Base-by-base conservation (phyloP, 2,888 invertebrate species). In the Phengaris alcon region DNA sequence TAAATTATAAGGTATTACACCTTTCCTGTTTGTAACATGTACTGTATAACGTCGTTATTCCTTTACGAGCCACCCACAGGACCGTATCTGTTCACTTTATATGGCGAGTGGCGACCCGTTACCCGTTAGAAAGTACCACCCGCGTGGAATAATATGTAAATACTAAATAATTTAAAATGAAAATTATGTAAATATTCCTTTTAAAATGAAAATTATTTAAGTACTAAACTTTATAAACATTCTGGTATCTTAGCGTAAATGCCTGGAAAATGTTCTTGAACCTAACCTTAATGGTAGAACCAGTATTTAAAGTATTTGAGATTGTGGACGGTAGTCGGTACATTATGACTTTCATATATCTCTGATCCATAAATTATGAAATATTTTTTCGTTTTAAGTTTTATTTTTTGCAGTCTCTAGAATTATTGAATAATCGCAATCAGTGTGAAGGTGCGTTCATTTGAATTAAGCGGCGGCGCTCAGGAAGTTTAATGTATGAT, bases 391-490 rank as follows among this genome's bases (percentile, higher is more conserved):
- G 3, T 48, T 48, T 48, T 54, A 12, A 5, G 12, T 8, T 7
- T 54, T 54, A 22, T 54, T 9, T 54, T 54, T 54, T 54, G 54
- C 54, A 13, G 15, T 57, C 8, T 57, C 7, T 57, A 3, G 7
- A 6, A 57, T 59, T 22, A 8, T 5, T 5, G 1, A 64, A 22
- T 35, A 35, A 6, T 64, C 64, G 64, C 35, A 64, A 5, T 2
- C 7, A 64, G 35, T 64, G 35, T 64, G 64, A 44, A 44, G 64
- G 12, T 35, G 35, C 64, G 12, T 44, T 64, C 35, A 64, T 64
- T 64, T 64, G 35, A 44, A 35, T 64, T 35, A 59, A 76, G 69
- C 55, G 69, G 75, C 55, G 46, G 75, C 74, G 68, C 68, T 74
- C 48, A 22, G n/a, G 51, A 70, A 70, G 48, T 70, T 70, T 70